Evolutionary conservation across 2,888 invertebrate genomes (phyloP).

Genomic region (Schrankia costaestrigalis): DNA sequence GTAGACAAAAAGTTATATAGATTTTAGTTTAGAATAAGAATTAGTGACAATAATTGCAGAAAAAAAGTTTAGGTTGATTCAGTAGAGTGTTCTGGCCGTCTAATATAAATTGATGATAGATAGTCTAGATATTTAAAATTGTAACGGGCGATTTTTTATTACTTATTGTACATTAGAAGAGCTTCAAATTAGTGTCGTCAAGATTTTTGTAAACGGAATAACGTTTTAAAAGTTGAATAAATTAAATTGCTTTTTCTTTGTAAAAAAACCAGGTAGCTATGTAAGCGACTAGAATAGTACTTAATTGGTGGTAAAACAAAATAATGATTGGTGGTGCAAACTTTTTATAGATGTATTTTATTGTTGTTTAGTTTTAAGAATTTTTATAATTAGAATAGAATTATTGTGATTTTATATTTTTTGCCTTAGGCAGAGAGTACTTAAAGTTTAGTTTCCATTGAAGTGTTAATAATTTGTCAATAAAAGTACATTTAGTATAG

Average conservation of each 20-base stretch:
- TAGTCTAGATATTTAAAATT: constrained; percentile 58
- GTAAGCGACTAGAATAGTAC: constrained; percentile 55
- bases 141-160: constrained; percentile 62
- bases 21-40: constrained; percentile 63
- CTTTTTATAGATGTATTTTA: constrained; percentile 64
- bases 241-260: constrained; percentile 38
- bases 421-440: constrained; percentile 57
- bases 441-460: constrained; percentile 31
- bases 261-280: constrained; percentile 49
- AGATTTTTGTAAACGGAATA: constrained; percentile 38
- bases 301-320: constrained; percentile 55
- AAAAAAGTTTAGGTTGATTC: constrained; percentile 49
- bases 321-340: constrained; percentile 77
- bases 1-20: constrained; percentile 56
- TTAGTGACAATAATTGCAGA: constrained; percentile 48
- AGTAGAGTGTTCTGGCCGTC: constrained; percentile 62
- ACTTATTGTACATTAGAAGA: constrained; percentile 58
- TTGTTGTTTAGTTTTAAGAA: constrained; percentile 65
- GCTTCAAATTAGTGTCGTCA: constrained; percentile 53
- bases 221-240: constrained; percentile 22
- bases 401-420: constrained; percentile 42
- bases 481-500: constrained; percentile 46
- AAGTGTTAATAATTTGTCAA: constrained; percentile 32
- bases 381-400: constrained; percentile 40
- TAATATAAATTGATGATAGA: constrained; percentile 45